Evolutionary conservation across 2,113 vertebrate species (phyloP), one percentile per base, ranked within the genome.

Genomic region (Camelus bactrianus): DNA sequence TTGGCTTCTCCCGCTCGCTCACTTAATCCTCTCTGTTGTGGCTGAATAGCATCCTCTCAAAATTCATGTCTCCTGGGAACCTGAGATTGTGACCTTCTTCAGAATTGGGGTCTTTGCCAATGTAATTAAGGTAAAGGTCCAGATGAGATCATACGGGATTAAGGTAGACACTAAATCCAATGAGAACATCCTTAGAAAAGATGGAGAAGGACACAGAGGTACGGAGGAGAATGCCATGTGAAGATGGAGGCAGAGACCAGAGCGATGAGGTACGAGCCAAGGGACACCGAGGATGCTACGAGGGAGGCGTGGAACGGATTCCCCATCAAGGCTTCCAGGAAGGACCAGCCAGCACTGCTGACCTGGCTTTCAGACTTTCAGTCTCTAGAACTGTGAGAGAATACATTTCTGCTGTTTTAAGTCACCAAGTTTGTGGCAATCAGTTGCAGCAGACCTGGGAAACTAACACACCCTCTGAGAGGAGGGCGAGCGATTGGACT

Each of bases 181-280:
- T 12, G 28, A 75, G 19, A 62, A 19, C 12, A 5, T 15, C 30
- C 81, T 93, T 58, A 5, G 32, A 42, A 13, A 54, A 35, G 81
- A 77, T 17, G 73, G 69, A 85, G 46, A 67, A 88, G 17, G 54
- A 75, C 58, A 46, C 16, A 19, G 12, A 60, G 46, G 35, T 8
- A 4, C 50, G 38, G 81, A 54, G 32, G 28, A 48, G 38, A 52
- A 20, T 0, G 35, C 6, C 19, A 2, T 0, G 32, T 50, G 65
- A 65, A 3, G 2, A 19, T 0, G 1, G 14, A n/a, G 54, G 77
- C 8, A 0, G 83, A 82, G 72, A 0, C 0, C 20, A 15, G 32
- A 30, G 20, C 6, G 38, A 19, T 3, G 13, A 4, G 0, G 2
- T 0, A 32, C 1, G 12, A 86, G n/a, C 0, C 7, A 17, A 28